These are phyloP conservation scores for Camelus bactrianus DNA, from an alignment of 2,113 vertebrate species.

Conservation along the genomic window DNA sequence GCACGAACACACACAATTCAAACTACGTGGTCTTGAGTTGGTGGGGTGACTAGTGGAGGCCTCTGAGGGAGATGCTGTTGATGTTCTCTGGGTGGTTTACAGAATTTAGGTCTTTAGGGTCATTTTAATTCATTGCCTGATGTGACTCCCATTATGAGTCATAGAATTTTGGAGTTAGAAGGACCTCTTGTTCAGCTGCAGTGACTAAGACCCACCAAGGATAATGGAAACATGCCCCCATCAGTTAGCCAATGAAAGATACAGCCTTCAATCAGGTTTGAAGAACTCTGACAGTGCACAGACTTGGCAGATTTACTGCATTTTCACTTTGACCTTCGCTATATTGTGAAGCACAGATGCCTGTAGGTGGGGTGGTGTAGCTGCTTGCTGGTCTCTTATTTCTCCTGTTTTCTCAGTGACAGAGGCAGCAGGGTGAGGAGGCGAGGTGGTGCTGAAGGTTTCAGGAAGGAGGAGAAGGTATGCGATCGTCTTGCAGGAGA, in stretches of 20 bases:
- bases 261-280: neutral
- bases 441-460: neutral
- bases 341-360: neutral
- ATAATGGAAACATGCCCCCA: too few relatives aligned
- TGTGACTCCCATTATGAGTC: neutral
- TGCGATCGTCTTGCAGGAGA: neutral
- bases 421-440: neutral
- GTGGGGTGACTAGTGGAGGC: neutral
- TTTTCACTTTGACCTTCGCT: neutral
- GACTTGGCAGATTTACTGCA: neutral
- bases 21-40: neutral
- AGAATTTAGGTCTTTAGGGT: neutral
- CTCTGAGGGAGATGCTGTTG: neutral
- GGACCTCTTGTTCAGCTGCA: neutral
- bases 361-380: too few relatives aligned
- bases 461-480: neutral
- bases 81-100: neutral
- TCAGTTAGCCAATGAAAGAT: neutral
- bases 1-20: neutral
- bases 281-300: neutral
- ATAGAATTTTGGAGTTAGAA: neutral
- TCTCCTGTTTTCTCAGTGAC: neutral
- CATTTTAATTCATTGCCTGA: slow-evolving; percentile 9
- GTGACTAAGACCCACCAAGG: neutral
- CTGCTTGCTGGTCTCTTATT: neutral